phyloP scores from a whole-genome alignment of 2,888 invertebrate species.

The Empis stercorea region DNA sequence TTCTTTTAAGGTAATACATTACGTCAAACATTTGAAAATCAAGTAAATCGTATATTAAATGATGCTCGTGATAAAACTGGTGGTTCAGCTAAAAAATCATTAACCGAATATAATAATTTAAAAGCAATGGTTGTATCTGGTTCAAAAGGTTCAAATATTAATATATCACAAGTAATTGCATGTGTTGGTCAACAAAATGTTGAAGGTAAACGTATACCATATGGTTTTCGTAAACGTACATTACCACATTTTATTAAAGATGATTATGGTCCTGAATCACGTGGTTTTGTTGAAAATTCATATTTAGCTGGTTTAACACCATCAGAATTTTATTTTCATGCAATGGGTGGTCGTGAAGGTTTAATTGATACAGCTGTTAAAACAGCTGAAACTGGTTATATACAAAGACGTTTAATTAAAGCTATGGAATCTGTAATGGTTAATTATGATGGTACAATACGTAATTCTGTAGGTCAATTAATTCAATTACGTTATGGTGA shows the following conservation, averaged over 20 bases:
- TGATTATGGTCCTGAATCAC: slow-evolving; percentile 99
- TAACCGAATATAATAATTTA: slow-evolving; percentile 98
- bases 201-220: slow-evolving; percentile 99
- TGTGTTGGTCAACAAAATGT: slow-evolving; percentile 99
- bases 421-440: slow-evolving; percentile 99
- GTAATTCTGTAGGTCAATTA: slow-evolving; percentile 89
- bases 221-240: slow-evolving; percentile 96
- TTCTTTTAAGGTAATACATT: slow-evolving; percentile 59
- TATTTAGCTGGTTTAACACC: slow-evolving; percentile 98
- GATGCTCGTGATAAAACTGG: slow-evolving; percentile 99
- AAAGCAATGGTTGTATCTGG: slow-evolving; percentile 99
- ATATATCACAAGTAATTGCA: slow-evolving; percentile 99
- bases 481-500: slow-evolving; percentile 96
- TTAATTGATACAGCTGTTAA: slow-evolving; percentile 99
- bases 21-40: slow-evolving; percentile 98
- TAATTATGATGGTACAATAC: slow-evolving; percentile 95
- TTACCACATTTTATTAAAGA: slow-evolving; percentile 99
- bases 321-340: slow-evolving; percentile 99
- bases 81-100: slow-evolving; percentile 95
- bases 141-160: slow-evolving; percentile 98
- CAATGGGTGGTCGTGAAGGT: slow-evolving; percentile 99
- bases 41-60: slow-evolving; percentile 95
- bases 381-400: slow-evolving; percentile 99
- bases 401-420: slow-evolving; percentile 98
- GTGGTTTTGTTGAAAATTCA: slow-evolving; percentile 99